Conservation (phyloP, 2,113 vertebrate genomes). For the Galbula dea region DNA sequence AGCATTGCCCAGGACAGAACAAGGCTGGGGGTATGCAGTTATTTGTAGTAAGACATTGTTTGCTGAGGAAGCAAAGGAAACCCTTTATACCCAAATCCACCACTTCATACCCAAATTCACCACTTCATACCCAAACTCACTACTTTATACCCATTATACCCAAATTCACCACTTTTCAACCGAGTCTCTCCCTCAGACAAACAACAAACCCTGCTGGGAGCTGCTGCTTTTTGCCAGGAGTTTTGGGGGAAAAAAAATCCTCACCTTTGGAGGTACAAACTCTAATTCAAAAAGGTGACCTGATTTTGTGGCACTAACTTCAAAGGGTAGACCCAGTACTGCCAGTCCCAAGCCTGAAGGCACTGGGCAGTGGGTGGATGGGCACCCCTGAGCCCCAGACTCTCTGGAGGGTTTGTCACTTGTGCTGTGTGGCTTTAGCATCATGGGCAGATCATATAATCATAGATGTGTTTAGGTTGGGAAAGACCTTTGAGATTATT, state of each 20-base stretch:
- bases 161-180: background rate
- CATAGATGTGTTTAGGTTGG: too few relatives aligned
- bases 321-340: background rate
- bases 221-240: background rate
- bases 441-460: background rate
- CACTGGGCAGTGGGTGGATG: background rate
- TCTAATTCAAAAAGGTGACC: background rate
- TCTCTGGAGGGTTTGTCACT: background rate
- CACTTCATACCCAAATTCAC: too few relatives aligned
- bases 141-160: background rate
- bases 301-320: background rate
- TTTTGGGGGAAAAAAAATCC: background rate
- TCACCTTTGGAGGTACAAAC: background rate
- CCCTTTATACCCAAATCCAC: background rate
- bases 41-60: background rate
- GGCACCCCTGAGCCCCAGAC: background rate
- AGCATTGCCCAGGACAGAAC: conserved; percentile 51
- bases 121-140: too few relatives aligned
- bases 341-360: background rate
- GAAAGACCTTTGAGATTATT: too few relatives aligned
- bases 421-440: background rate
- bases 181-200: background rate
- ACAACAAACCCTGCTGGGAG: background rate
- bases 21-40: background rate
- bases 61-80: background rate